Percentiles rank a stretch among this genome's conserved stretches.
Conservation (phyloP, 2,888 invertebrate species). For the Boloria selene region DNA sequence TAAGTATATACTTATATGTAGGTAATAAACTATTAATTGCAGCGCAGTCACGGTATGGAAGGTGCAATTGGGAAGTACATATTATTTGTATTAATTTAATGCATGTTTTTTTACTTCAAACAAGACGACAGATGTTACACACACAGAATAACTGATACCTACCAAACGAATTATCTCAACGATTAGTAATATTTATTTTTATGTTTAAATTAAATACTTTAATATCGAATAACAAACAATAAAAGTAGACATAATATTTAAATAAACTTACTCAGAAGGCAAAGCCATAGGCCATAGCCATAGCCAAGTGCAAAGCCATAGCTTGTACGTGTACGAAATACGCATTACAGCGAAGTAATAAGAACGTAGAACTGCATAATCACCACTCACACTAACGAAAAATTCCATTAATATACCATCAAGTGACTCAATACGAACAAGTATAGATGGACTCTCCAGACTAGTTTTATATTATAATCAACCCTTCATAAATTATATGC, state of each 20-base stretch:
- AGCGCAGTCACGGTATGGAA: too few species aligned
- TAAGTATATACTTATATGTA: too few species aligned
- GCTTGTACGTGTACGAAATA: constrained; percentile 27
- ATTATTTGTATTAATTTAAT: too few species aligned
- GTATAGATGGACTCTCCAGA: constrained; percentile 12
- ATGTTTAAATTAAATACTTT: neutral
- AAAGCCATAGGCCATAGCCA: constrained; percentile 11
- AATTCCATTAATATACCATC: constrained; percentile 30
- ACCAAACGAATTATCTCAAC: too few species aligned
- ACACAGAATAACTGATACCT: too few species aligned
- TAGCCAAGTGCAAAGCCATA: too few species aligned
- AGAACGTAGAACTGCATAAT: constrained; percentile 24
- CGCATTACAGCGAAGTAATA: constrained; percentile 25
- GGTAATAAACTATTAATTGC: too few species aligned
- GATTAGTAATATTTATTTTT: too few species aligned
- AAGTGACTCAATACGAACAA: constrained; percentile 22
- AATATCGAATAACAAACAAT: constrained; percentile 2
- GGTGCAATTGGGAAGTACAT: too few species aligned
- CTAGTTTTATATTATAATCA: constrained; percentile 21
- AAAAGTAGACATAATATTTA: constrained; percentile 9
- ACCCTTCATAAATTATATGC: constrained; percentile 17
- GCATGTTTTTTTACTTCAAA: too few species aligned
- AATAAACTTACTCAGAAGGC: constrained; percentile 11
- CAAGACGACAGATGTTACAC: too few species aligned
- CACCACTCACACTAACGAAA: constrained; percentile 26